Base-by-base conservation (phyloP, 1,140 invertebrate species). In the Cyclargus thomasi region DNA sequence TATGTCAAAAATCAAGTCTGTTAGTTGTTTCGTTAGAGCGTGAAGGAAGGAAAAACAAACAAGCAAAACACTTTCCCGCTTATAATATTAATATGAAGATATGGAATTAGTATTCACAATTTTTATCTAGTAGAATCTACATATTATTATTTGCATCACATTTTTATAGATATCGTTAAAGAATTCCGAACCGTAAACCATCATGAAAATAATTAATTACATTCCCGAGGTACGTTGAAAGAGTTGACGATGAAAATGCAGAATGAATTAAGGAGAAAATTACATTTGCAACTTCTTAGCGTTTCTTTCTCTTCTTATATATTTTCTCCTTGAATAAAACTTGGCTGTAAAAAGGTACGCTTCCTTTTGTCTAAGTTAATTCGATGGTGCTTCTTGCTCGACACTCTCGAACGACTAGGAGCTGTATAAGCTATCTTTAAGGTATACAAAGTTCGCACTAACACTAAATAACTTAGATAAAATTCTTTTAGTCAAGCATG, bases 291-390 rank as follows among this genome's bases (percentile, higher is more conserved):
- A 66, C 67, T 69, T 73, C 64, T 74, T 64, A 68, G 68, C 71
- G 65, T 71, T 65, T 64, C 64, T 70, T 67, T 70, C 70, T 72
- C 72, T 73, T 68, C 69, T 63, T 65, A 64, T 70, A 72, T 70
- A 75, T 77, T 80, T 76, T 74, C 70, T 71, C 64, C 67, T 74
- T 71, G 67, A 63, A 73, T 72, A 78, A 69, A 65, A 72, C 68
- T 73, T 69, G 76, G 71, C 76, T 81, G 6, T 59, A 20, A 59
- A 59, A 59, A 59, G 20, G 55, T 20, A 21, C 55, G 55, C 4
- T 21, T 59, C 18, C 20, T 59, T 59, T 59, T 20, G 53, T 55
- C 53, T 70, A 71, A 75, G 65, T 69, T 74, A 77, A 72, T 76
- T 79, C 74, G 39, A 55, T 55, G 18, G 53, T 20, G 18, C 18